Evolutionary conservation across 2,888 invertebrate species (phyloP).

Genomic region (Trachelus stipa): DNA sequence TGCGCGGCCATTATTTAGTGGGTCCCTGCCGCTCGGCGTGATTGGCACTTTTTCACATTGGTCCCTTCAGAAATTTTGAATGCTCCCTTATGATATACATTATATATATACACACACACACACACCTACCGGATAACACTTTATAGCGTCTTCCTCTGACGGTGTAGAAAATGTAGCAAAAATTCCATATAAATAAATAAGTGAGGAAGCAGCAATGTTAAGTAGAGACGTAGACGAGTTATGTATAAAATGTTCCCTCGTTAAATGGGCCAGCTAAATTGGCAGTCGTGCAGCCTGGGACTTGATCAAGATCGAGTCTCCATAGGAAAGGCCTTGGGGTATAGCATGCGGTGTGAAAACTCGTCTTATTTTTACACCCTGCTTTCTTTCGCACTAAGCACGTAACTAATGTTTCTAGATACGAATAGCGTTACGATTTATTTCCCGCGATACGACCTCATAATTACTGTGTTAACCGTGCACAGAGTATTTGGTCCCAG

Average conservation of each 20-base stretch:
- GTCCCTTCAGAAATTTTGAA: neutral
- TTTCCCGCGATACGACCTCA: constrained; percentile 44
- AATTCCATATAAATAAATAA: neutral
- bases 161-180: neutral
- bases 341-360: constrained; percentile 18
- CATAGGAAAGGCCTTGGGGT: neutral
- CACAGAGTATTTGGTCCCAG: neutral
- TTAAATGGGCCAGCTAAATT: constrained; percentile 1
- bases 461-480: constrained; percentile 40
- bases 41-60: constrained; percentile 43
- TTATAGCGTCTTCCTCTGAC: neutral
- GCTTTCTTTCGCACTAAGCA: constrained; percentile 37
- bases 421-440: constrained; percentile 40
- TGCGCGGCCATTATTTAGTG: constrained; percentile 47
- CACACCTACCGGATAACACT: neutral
- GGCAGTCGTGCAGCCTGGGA: neutral
- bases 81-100: neutral
- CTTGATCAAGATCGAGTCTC: constrained; percentile 6
- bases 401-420: constrained; percentile 27
- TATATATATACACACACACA: neutral
- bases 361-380: constrained; percentile 34
- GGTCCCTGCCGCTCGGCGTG: constrained; percentile 48
- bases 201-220: neutral
- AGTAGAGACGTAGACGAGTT: neutral
- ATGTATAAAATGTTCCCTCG: neutral